Evolutionary conservation across 2,888 invertebrate genomes (phyloP).

Genomic region (Apamea anceps): DNA sequence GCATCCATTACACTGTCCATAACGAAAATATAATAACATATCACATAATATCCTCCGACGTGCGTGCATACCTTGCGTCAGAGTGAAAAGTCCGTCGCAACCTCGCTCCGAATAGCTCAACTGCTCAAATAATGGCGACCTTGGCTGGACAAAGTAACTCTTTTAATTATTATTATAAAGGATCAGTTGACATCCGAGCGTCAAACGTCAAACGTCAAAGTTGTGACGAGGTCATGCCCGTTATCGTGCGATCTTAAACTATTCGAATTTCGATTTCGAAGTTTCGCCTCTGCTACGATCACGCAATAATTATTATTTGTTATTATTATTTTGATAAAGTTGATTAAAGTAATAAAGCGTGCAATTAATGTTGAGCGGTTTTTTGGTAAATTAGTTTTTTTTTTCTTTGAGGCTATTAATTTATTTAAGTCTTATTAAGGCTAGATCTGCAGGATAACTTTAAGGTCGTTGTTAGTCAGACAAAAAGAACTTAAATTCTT

Average conservation of each 20-base stretch:
- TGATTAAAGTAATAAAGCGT: slow-evolving; percentile 59
- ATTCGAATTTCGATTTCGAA: slow-evolving; percentile 62
- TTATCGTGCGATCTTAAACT: slow-evolving; percentile 63
- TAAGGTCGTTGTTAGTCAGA: slow-evolving; percentile 43
- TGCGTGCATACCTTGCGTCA: slow-evolving; percentile 79
- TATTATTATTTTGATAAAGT: slow-evolving; percentile 54
- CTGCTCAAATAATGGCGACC: slow-evolving; percentile 80
- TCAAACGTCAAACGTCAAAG: slow-evolving; percentile 63
- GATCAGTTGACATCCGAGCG: slow-evolving; percentile 84
- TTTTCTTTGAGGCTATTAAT: slow-evolving; percentile 37
- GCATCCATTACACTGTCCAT: slow-evolving; percentile 79
- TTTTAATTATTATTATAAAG: slow-evolving; percentile 86
- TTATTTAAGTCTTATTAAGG: slow-evolving; percentile 31
- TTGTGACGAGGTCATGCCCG: slow-evolving; percentile 70
- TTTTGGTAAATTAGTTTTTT: slow-evolving; percentile 37
- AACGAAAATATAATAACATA: slow-evolving; percentile 87
- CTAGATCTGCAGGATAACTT: slow-evolving; percentile 52
- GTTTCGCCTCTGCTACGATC: slow-evolving; percentile 54
- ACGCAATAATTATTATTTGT: slow-evolving; percentile 61
- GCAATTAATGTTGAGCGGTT: slow-evolving; percentile 58
- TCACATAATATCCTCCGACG: slow-evolving; percentile 69
- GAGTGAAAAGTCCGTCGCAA: slow-evolving; percentile 78
- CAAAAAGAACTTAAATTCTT: neutral
- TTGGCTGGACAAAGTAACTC: slow-evolving; percentile 82
- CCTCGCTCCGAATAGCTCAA: slow-evolving; percentile 87